Conservation (phyloP, 1,140 invertebrate genomes). For the Drosophila yakuba region DNA sequence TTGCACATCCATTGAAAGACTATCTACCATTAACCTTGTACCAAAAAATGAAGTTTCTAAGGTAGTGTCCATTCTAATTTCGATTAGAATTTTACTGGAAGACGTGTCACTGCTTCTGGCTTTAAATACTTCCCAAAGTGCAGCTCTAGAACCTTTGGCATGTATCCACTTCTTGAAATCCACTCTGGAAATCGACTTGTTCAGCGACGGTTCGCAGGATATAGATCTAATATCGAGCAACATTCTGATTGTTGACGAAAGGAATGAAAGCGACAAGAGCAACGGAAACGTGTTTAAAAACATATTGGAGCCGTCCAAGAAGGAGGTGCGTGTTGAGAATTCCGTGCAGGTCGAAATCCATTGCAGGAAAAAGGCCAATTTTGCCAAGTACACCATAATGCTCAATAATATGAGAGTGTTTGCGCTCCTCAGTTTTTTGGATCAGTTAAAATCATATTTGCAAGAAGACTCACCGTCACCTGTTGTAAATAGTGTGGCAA, state of each 20-base stretch:
- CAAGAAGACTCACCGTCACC: conserved; percentile 69
- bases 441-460: conserved; percentile 93
- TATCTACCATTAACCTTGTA: conserved; percentile 55
- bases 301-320: conserved; percentile 91
- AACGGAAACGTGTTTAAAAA: conserved; percentile 93
- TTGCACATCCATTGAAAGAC: conserved; percentile 62
- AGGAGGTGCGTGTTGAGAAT: conserved; percentile 85
- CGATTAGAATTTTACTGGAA: conserved; percentile 93
- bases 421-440: conserved; percentile 97
- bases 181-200: conserved; percentile 92
- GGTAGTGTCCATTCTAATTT: conserved; percentile 90
- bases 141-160: conserved; percentile 87
- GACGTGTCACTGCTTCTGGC: conserved; percentile 93
- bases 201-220: conserved; percentile 95
- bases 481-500: conserved; percentile 8
- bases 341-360: conserved; percentile 94
- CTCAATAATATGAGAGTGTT: conserved; percentile 98
- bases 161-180: conserved; percentile 97
- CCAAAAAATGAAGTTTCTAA: conserved; percentile 40
- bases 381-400: conserved; percentile 94
- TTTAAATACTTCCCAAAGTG: conserved; percentile 76
- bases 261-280: conserved; percentile 74
- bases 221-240: conserved; percentile 97
- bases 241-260: conserved; percentile 93
- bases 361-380: conserved; percentile 89